Evolutionary conservation across 1,140 invertebrate species (phyloP).

Genomic region (Pogonomyrmex barbatus): DNA sequence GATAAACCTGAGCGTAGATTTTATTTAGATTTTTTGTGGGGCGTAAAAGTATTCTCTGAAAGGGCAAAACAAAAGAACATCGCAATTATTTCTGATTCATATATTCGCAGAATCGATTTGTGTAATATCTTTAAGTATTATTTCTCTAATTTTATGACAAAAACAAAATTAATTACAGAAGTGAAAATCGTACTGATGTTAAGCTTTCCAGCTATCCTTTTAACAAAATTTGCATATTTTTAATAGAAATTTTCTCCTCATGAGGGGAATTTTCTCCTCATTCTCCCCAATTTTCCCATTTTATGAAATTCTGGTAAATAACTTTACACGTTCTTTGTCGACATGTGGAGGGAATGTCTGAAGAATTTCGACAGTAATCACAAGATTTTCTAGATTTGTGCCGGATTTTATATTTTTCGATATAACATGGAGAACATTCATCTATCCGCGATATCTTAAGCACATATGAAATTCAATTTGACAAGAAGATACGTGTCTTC

Average conservation of each 20-base stretch:
- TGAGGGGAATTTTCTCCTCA: too few species aligned
- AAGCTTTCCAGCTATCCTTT: neutral
- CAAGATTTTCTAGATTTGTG: conserved; percentile 32
- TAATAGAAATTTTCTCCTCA: neutral
- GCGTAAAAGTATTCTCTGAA: neutral
- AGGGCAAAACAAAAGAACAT: neutral
- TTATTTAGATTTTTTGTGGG: neutral
- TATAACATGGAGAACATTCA: conserved; percentile 22
- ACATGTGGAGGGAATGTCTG: neutral
- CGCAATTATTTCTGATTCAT: conserved; percentile 11
- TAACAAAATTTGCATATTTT: conserved; percentile 15
- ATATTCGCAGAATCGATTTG: neutral
- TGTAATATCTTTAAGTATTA: neutral
- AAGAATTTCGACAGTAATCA: neutral
- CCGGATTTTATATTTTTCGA: conserved; percentile 9
- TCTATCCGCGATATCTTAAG: conserved; percentile 10
- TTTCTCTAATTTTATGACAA: neutral
- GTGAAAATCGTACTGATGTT: neutral
- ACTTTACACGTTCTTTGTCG: neutral
- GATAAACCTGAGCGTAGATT: neutral
- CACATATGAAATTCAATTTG: neutral
- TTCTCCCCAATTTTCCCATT: conserved; percentile 8
- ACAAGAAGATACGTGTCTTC: conserved; percentile 30
- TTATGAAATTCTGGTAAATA: conserved; percentile 33
- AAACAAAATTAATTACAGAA: neutral